Percentiles rank a stretch among this genome's conserved stretches.
phyloP scores from a whole-genome alignment of 2,113 vertebrate species.

The Gadus chalcogrammus region DNA sequence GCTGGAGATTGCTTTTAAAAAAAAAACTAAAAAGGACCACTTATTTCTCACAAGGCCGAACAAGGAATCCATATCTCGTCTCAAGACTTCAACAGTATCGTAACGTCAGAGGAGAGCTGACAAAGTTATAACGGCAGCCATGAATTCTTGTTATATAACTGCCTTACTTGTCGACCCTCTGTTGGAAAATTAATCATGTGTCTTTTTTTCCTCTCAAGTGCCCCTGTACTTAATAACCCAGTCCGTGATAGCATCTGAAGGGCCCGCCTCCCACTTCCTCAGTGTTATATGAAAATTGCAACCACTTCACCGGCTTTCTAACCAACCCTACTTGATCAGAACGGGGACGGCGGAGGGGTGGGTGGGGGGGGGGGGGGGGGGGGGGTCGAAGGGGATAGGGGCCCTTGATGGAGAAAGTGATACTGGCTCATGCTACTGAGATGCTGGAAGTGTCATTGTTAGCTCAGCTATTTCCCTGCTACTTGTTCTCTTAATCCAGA shows the following conservation, averaged over 20 bases:
- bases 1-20: too few species aligned
- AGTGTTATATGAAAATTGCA: constrained; percentile 52
- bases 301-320: constrained; percentile 53
- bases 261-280: constrained; percentile 32
- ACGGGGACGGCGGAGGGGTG: constrained; percentile 21
- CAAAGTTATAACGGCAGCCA: not conserved
- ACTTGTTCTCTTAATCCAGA: too few species aligned
- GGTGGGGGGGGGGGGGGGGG: not conserved
- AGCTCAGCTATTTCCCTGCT: too few species aligned
- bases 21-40: too few species aligned
- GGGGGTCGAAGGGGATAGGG: constrained; percentile 15
- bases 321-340: constrained; percentile 22
- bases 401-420: constrained; percentile 37
- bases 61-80: too few species aligned
- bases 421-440: constrained; percentile 23
- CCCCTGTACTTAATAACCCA: constrained; percentile 52
- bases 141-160: constrained; percentile 30
- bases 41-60: too few species aligned
- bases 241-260: constrained; percentile 54
- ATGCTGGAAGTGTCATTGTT: too few species aligned
- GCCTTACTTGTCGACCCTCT: constrained; percentile 3
- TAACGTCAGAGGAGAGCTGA: not conserved
- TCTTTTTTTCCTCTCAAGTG: constrained; percentile 34
- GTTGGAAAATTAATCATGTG: constrained; percentile 42
- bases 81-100: too few species aligned